Evolutionary conservation across 2,797 vertebrate genomes (phyloP), one percentile per base, ranked within the genome.

Genomic region (Selene dorsalis): DNA sequence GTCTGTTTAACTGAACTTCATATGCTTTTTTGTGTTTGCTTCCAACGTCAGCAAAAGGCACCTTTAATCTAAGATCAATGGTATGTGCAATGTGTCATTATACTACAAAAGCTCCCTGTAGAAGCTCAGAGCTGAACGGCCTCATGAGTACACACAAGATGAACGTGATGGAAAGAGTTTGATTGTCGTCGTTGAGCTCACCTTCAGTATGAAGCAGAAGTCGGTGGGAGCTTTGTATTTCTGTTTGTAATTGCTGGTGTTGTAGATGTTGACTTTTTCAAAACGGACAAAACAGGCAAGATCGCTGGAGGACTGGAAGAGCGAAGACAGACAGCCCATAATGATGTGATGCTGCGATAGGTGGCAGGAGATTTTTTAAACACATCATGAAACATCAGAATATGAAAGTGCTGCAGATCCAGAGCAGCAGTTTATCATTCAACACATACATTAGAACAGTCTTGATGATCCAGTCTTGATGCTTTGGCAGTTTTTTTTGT

Each of bases 141-240:
- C 6, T 35, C 7, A 35, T 35, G 14, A 26, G 20, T 26, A 6
- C 14, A n/a, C 7, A 47, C 18, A 6, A 43, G 2, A n/a, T 48
- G 28, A 30, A 4, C 12, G 17, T 3, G 11, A 17, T 12, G 28
- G 14, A 57, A 28, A 32, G 28, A 35, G 18, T 38, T 35, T 22
- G 50, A 48, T 24, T 24, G 0, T 12, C 35, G 11, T 10, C 35
- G 41, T 4, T 26, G 17, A 45, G 2, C 52, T 85, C 94, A 98
- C 97, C 96, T 98, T 98, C 62, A 98, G 91, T 38, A 97, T 92
- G 87, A 98, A 97, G 93, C 97, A 97, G 92, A 95, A 85, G 84
- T 97, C 92, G 24, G 95, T 96, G n/a, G 97, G 97, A 1, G 97
- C 96, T 93, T 94, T 96, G 45, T 96, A 96, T 83, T 94, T 98